phyloP scores from a whole-genome alignment of 2,797 vertebrate species.

The Scomberomorus guttatus region DNA sequence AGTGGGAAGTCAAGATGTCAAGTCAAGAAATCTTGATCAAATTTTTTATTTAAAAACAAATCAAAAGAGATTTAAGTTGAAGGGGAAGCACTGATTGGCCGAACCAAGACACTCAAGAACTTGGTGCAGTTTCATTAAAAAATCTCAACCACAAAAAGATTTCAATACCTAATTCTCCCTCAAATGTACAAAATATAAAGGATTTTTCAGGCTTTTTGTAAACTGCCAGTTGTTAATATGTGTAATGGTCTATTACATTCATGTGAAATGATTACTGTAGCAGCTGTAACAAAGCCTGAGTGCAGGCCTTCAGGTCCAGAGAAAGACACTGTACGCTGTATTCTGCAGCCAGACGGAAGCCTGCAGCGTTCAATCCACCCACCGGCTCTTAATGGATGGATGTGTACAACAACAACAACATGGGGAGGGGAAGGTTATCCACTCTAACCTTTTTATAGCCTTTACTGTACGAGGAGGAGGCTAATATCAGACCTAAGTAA shows the following conservation, averaged over 20 bases:
- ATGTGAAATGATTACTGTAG: constrained; percentile 1
- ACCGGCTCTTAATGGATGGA: constrained; percentile 31
- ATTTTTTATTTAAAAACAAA: too few relatives aligned
- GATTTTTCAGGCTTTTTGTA: neutral
- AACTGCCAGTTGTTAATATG: neutral
- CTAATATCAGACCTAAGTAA: neutral
- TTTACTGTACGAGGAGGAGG: neutral
- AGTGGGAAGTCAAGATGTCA: too few relatives aligned
- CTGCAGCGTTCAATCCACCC: constrained; percentile 22
- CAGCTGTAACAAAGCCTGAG: too few relatives aligned
- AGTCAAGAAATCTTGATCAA: too few relatives aligned
- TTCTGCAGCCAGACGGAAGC: constrained; percentile 10
- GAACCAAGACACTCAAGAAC: too few relatives aligned
- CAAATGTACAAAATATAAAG: neutral
- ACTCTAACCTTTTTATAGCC: constrained; percentile 24
- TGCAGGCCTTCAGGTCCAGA: neutral
- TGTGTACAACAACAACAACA: neutral
- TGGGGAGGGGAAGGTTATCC: constrained; percentile 1
- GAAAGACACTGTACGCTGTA: neutral
- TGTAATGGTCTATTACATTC: neutral
- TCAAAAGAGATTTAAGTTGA: too few relatives aligned
- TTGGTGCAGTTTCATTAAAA: too few relatives aligned
- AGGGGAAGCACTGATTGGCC: too few relatives aligned
- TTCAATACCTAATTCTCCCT: too few relatives aligned
- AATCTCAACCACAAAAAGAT: too few relatives aligned